phyloP scores from a whole-genome alignment of 2,113 vertebrate genomes.

The Cardinalis cardinalis region DNA sequence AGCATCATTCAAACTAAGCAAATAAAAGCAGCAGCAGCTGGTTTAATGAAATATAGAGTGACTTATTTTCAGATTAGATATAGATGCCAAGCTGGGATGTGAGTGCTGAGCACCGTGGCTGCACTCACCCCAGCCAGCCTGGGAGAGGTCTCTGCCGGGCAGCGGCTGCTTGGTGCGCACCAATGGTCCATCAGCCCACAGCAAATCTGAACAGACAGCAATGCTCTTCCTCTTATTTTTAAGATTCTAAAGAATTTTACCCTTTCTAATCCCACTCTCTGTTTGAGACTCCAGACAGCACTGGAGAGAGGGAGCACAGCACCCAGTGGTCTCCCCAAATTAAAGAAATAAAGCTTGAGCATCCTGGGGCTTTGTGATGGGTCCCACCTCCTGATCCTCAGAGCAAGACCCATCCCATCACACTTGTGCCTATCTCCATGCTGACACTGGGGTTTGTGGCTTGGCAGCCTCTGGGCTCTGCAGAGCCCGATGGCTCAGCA shows the following conservation, averaged over 20 bases:
- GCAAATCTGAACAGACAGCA: slow-evolving; percentile 18
- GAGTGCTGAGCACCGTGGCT: neutral
- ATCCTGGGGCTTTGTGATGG: fast-evolving
- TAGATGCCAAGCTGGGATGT: neutral
- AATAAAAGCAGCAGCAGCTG: slow-evolving; percentile 44
- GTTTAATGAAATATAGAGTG: slow-evolving; percentile 53
- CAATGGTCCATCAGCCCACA: slow-evolving; percentile 4
- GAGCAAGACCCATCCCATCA: neutral
- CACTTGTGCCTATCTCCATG: no score
- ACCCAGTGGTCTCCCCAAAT: neutral
- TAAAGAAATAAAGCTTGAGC: neutral
- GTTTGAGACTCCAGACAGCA: neutral
- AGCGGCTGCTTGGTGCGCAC: neutral
- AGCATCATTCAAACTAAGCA: slow-evolving; percentile 29
- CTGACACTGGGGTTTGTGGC: neutral
- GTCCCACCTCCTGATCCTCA: neutral
- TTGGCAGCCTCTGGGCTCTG: neutral
- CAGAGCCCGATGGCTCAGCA: fast-evolving
- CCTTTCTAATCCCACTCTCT: neutral
- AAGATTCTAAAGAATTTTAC: neutral
- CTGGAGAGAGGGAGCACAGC: neutral
- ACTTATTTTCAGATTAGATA: slow-evolving; percentile 58
- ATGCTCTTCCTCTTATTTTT: neutral
- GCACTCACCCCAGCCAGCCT: slow-evolving; percentile 11
- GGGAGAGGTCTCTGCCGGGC: neutral